Conservation (phyloP, 2,888 invertebrate genomes). For the Unio pictorum region DNA sequence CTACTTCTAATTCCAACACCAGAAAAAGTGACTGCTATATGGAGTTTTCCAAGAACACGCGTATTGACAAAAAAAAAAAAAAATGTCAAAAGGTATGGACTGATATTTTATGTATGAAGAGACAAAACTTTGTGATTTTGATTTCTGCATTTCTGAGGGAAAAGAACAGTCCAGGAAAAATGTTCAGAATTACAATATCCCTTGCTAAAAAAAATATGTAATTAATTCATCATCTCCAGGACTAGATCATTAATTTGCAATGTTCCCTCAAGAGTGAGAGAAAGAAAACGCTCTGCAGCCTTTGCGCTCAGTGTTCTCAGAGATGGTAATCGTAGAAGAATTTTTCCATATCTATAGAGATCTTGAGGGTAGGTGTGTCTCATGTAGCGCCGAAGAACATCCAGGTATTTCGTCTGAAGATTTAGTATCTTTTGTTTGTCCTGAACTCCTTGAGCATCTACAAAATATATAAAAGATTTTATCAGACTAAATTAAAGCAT, state of each 20-base stretch:
- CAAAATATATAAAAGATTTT: conserved; percentile 5
- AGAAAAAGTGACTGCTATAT: too few species aligned
- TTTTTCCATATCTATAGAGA: conserved; percentile 64
- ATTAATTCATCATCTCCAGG: conserved; percentile 67
- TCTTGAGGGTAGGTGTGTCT: conserved; percentile 55
- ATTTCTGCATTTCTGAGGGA: too few species aligned
- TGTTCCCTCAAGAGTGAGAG: conserved; percentile 66
- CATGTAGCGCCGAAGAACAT: conserved; percentile 65
- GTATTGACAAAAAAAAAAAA: too few species aligned
- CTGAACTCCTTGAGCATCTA: conserved; percentile 68
- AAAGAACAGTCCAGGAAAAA: too few species aligned
- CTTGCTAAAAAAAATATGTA: too few species aligned
- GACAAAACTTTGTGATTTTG: too few species aligned
- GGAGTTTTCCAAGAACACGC: too few species aligned
- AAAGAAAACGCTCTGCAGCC: conserved; percentile 69
- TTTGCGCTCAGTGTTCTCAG: conserved; percentile 69
- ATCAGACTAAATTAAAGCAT: neutral
- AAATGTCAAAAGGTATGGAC: too few species aligned
- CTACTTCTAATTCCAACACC: too few species aligned
- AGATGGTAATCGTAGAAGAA: conserved; percentile 67
- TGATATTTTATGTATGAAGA: too few species aligned
- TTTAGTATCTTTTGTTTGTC: conserved; percentile 60
- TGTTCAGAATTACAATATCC: too few species aligned
- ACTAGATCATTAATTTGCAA: conserved; percentile 69
- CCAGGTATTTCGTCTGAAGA: conserved; percentile 66